Base-by-base conservation (phyloP, 2,888 invertebrate species). In the Sthenelais limicola region DNA sequence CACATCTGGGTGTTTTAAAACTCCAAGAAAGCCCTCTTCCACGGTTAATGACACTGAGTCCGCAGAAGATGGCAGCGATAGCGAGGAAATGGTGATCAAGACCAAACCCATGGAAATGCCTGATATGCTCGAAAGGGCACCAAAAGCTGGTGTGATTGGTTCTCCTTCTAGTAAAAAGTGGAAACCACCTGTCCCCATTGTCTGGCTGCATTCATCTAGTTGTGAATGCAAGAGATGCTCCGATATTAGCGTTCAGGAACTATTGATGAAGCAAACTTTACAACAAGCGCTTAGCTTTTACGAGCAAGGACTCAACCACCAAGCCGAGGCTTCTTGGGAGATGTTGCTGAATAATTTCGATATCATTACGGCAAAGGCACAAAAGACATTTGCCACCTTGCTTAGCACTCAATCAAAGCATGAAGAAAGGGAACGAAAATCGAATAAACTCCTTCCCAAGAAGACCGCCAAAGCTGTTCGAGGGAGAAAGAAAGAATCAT, bases 251-350 rank as follows among this genome's bases (percentile, higher is more conserved):
- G 35, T 30, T 1, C 68, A 68, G 7, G 52, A 52, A 0, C 35
- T 68, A 18, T 21, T 35, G 9, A 33, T 68, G 18, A 5, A 15
- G 24, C 35, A 68, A 3, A 21, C 52, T 7, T n/a, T 2, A 2
- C 52, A 51, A 9, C 35, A 52, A 24, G 68, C 51, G 0, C 7
- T 51, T 5, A 32, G 52, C 24, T 52, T 51, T 12, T 47, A 12
- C 33, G 35, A 47, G 7, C 68, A 51, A n/a, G 68, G 51, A 18
- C 33, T 33, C 4, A 2, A 32, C 24, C 1, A 26, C 7, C 51
- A 68, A 38, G 68, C 68, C 15, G 35, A 52, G 15, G 35, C 26
- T 18, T 33, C 35, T 21, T 68, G 49, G 68, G 38, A 52, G 51
- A 12, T 51, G 5, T 18, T 52, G 7, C 33, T 68, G 49, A 32